Percentiles rank a stretch among this genome's conserved stretches.
Evolutionary conservation across 92 coral and sea anemone genomes (phyloP).

Genomic region (Siderastrea radians): DNA sequence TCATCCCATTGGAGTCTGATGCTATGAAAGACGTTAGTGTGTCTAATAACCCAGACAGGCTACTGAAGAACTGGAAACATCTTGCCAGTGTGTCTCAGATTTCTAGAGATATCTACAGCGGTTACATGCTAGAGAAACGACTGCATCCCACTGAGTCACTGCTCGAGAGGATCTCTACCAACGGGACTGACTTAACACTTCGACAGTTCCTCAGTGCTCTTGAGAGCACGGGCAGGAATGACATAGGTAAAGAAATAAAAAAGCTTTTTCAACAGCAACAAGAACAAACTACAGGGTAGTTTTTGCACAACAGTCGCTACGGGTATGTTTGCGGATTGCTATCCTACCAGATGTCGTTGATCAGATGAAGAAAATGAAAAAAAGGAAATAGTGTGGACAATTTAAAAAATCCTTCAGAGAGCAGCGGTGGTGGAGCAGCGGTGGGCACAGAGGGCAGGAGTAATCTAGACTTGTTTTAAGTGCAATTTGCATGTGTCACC

Average conservation of each 20-base stretch:
- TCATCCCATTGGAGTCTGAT: constrained; percentile 33
- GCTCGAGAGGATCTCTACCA: constrained; percentile 44
- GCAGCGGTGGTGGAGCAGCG: no score
- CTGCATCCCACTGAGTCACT: constrained; percentile 56
- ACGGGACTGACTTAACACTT: constrained; percentile 22
- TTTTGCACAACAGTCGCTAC: no score
- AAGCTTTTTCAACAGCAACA: constrained; percentile 12
- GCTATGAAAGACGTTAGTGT: constrained; percentile 37
- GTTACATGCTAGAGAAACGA: constrained; percentile 33
- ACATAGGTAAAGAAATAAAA: constrained; percentile 43
- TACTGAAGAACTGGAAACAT: constrained; percentile 65
- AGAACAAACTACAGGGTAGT: neutral
- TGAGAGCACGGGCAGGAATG: constrained; percentile 55
- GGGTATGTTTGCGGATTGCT: no score
- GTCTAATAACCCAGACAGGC: constrained; percentile 46
- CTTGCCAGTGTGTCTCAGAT: constrained; percentile 48
- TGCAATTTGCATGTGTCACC: no score
- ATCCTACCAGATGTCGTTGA: no score
- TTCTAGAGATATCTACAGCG: constrained; percentile 38
- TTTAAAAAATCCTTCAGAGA: no score
- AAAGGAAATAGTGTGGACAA: no score
- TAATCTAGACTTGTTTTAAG: no score
- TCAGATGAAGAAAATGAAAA: no score
- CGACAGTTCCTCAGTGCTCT: constrained; percentile 46
- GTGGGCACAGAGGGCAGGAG: no score